Evolutionary conservation across 2,888 invertebrate species (phyloP), one percentile per base, ranked within the genome.

Genomic region (Ischnura elegans): DNA sequence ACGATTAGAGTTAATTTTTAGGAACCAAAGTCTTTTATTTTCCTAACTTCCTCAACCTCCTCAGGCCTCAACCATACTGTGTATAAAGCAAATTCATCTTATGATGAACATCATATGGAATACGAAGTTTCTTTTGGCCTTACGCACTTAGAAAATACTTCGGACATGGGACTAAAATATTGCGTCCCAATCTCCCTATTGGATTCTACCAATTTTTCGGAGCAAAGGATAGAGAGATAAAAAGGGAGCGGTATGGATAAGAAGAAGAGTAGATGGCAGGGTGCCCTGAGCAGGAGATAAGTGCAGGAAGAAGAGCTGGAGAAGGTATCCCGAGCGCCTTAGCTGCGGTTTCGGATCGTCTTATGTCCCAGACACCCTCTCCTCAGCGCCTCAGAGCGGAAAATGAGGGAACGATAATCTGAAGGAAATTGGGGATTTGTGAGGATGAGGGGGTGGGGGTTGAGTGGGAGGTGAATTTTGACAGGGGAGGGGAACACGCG

Each of bases 361-460:
- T 86, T 86, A 43, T 90, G 55, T 90, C 43, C 90, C 90, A 61
- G 51, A 86, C 86, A 86, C 86, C 86, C 45, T 86, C 86, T 86
- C 86, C 86, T 66, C 61, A 43, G 90, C 90, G 61, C 61, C 61
- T 66, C 43, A 43, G 51, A 66, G 90, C 51, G 90, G 90, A 90
- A 90, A 90, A 90, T 90, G 90, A 90, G 90, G 90, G 90, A 90
- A 43, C 66, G 90, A 90, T 90, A 90, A 90, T 90, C 90, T 90
- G 8, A 66, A 90, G 90, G 90, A 90, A 90, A 90, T 90, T 90
- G 90, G 90, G 90, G 87, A 87, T 61, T 87, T 87, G 51, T 55
- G 66, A 61, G 61, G 29, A 3, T 10, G 29, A 42, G 25, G 47
- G 42, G 19, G 90, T 10, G 90, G 8, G n/a, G 42, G 42, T 10